These are phyloP conservation scores for Bombus waltoni DNA, from an alignment of 1,140 invertebrate genomes.

Conservation along the genomic window DNA sequence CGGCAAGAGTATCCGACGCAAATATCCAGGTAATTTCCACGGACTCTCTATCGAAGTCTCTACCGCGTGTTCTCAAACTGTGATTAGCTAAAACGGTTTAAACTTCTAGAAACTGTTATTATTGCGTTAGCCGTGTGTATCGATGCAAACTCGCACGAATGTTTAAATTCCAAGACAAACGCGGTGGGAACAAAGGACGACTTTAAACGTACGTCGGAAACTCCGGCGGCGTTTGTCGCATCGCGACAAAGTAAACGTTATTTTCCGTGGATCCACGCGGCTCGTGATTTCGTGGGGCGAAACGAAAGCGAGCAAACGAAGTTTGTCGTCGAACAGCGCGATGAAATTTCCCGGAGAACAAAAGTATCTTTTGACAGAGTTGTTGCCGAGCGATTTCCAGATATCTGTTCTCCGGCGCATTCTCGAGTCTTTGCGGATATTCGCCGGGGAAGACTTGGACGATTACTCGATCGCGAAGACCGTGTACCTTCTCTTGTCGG, in stretches of 20 bases:
- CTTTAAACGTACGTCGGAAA: background rate
- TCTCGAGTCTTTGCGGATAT: conserved; percentile 19
- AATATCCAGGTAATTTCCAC: too few species aligned
- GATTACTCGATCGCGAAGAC: background rate
- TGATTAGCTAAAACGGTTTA: too few species aligned
- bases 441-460: background rate
- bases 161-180: conserved; percentile 5
- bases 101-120: background rate
- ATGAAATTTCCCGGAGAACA: conserved; percentile 14
- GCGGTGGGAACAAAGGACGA: background rate
- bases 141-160: background rate
- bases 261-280: too few species aligned
- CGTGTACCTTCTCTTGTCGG: background rate
- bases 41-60: too few species aligned
- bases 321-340: background rate
- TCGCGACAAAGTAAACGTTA: too few species aligned
- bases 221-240: background rate
- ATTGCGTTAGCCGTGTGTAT: background rate
- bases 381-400: background rate
- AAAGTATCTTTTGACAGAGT: conserved; percentile 21
- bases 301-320: too few species aligned
- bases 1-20: too few species aligned
- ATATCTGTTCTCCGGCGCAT: conserved; percentile 16
- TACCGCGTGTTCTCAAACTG: too few species aligned
- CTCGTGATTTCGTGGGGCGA: background rate